These are phyloP conservation scores for Delia radicum DNA, from an alignment of 1,140 invertebrate genomes.

Conservation along the genomic window DNA sequence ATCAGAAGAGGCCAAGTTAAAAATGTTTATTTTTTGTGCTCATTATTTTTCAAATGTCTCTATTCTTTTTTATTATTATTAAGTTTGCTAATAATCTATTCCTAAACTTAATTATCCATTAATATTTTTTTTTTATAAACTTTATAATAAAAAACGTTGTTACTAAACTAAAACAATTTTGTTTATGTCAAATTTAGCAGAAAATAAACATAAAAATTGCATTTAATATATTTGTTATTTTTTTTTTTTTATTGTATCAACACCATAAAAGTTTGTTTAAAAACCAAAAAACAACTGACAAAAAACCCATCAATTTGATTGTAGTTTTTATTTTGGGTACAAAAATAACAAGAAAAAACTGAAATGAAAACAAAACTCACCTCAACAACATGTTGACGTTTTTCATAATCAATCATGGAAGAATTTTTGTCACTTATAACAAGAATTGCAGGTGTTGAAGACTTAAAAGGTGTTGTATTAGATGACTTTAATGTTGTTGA, in stretches of 20 bases:
- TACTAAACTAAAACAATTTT: no score
- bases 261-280: neutral
- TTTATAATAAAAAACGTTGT: no score
- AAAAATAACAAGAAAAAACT: neutral
- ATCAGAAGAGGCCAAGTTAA: no score
- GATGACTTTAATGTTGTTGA: neutral
- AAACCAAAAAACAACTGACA: neutral
- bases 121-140: no score
- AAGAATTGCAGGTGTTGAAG: neutral
- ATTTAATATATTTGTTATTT: neutral
- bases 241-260: neutral
- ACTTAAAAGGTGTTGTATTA: neutral
- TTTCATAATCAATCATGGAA: conserved; percentile 48
- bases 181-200: neutral
- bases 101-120: no score
- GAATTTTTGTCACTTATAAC: conserved; percentile 22
- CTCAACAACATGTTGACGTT: conserved; percentile 46
- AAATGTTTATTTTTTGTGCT: no score
- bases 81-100: no score
- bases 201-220: neutral
- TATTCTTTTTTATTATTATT: no score
- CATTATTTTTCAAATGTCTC: no score
- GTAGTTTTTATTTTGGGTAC: neutral
- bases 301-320: neutral
- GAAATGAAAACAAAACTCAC: conserved; percentile 36